phyloP scores from a whole-genome alignment of 2,797 vertebrate species.

The Helicolenus hilgendorfi region DNA sequence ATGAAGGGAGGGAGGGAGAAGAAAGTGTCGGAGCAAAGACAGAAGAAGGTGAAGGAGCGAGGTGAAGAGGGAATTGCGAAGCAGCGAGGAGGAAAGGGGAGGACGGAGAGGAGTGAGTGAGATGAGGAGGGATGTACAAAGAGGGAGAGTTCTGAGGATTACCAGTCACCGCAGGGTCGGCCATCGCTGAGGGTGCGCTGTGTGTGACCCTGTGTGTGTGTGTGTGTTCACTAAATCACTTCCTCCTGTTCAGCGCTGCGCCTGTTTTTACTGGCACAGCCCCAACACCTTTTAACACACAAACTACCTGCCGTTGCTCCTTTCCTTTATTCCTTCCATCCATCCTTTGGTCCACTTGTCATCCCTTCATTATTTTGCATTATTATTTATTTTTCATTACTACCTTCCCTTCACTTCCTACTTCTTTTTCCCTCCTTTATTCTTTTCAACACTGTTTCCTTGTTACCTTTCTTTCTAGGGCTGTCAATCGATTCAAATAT shows the following conservation, averaged over 20 bases:
- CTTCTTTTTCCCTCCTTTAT: background rate
- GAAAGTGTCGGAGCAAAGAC: slow-evolving; percentile 20
- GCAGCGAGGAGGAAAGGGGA: background rate
- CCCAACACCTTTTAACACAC: slow-evolving; percentile 52
- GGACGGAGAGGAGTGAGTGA: background rate
- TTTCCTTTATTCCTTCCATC: background rate
- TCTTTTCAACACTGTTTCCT: too few species aligned
- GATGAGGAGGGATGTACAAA: slow-evolving; percentile 23
- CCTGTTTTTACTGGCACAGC: slow-evolving; percentile 41
- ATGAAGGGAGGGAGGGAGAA: background rate
- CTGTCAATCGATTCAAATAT: too few species aligned
- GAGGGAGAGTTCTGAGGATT: slow-evolving; percentile 41
- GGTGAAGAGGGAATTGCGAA: slow-evolving; percentile 5
- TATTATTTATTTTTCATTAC: too few species aligned
- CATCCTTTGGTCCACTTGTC: background rate
- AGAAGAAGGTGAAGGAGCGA: slow-evolving; percentile 11
- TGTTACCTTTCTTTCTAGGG: background rate
- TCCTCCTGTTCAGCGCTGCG: slow-evolving; percentile 34
- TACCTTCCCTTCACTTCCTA: background rate
- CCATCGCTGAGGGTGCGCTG: background rate
- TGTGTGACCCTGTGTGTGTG: slow-evolving; percentile 2
- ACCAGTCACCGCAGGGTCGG: slow-evolving; percentile 34
- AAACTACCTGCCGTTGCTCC: slow-evolving; percentile 26
- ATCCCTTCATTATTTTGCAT: background rate
- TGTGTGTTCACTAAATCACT: slow-evolving; percentile 37